Evolutionary conservation across 2,113 vertebrate species (phyloP), one percentile per base, ranked within the genome.

Genomic region (Osmerus eperlanus): DNA sequence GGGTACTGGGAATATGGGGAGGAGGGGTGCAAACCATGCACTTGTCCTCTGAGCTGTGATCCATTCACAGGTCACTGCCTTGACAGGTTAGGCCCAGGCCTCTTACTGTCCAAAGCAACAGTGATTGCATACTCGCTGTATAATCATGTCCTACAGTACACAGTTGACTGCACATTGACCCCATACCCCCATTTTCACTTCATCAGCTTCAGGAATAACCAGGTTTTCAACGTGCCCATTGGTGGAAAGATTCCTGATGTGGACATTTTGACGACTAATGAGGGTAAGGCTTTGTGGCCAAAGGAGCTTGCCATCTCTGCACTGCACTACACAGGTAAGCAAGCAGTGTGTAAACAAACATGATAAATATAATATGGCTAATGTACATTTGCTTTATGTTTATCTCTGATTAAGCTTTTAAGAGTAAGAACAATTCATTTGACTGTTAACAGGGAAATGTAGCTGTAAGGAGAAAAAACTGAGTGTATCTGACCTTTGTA

Each of bases 1-100:
- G 94, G 94, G 52, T 91, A 92, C 87, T 95, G 95, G 95, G 93
- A 93, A 55, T 94, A 96, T 59, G 93, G 94, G 68, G 87, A 86
- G 0, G 83, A 86, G 0, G 95, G 95, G 66, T 97, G 95, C 32
- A 90, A 69, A 12, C 89, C 92, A 25, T 97, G 94, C 53, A 72
- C 83, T 67, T 96, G 95, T 62, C 87, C 94, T 68, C 80, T 89
- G 23, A 89, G 83, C 72, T 97, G 95, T 23, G 88, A 97, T 81
- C 85, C 90, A 29, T 79, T 23, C 60, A 94, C 91, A 0, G 95
- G 95, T 25, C 86, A 84, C n/a, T 96, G 95, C 21, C 73, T 80
- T 55, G 75, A 82, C 41, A 87, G 93, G 95, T 96, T 78, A 77
- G 67, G 58, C 0, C 60, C 19, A 62, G 28, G 62, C 29, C 62